Evolutionary conservation across 1,140 invertebrate genomes (phyloP).

Genomic region (Fopius arisanus): DNA sequence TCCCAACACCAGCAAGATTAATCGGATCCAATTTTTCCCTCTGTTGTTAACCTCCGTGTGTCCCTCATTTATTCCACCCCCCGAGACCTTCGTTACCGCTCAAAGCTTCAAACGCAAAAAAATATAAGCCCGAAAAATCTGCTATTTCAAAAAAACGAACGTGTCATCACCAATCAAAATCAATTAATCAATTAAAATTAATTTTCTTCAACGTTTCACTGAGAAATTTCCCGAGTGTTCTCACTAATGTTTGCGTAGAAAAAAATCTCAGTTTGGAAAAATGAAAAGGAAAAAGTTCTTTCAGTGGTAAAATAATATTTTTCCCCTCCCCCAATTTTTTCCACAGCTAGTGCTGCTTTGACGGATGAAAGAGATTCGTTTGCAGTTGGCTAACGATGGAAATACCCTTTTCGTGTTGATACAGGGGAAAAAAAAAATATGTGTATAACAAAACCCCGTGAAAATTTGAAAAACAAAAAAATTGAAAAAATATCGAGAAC

Average conservation of each 20-base stretch:
- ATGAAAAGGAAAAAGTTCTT: neutral
- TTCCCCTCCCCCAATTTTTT: neutral
- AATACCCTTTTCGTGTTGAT: conserved; percentile 7
- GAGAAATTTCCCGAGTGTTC: neutral
- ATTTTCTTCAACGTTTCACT: neutral
- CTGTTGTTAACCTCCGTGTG: neutral
- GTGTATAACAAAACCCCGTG: neutral
- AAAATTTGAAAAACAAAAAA: neutral
- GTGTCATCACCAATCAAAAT: no score
- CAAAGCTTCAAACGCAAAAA: neutral
- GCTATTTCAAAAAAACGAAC: neutral
- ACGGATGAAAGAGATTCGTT: conserved; percentile 1
- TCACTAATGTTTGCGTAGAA: no score
- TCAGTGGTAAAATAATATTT: neutral
- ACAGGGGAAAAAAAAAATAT: neutral
- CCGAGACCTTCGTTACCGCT: neutral
- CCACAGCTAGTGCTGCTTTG: neutral
- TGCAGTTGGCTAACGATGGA: conserved; percentile 12
- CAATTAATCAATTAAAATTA: no score
- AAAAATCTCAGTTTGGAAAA: no score
- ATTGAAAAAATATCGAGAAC: neutral
- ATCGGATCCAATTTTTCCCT: conserved; percentile 11
- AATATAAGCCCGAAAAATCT: neutral
- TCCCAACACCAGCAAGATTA: conserved; percentile 1
- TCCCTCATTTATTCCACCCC: neutral